Percentiles rank a stretch among this genome's conserved stretches.
phyloP scores from a whole-genome alignment of 2,888 invertebrate genomes.

The Falcaria lacertinaria region DNA sequence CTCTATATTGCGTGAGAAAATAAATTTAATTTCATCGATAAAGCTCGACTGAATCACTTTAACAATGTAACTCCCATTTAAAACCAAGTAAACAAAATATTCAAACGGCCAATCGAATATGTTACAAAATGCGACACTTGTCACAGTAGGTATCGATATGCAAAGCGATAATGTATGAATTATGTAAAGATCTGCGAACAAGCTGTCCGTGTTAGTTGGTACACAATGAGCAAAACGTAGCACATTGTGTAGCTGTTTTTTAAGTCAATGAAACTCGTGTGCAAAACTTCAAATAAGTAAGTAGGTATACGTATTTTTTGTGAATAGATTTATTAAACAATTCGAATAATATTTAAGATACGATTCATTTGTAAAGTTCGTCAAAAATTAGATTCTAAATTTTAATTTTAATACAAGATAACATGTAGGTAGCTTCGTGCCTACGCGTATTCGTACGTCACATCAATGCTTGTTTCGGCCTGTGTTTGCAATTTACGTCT shows the following conservation, averaged over 20 bases:
- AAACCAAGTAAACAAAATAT: slow-evolving; percentile 16
- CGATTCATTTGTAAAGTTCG: slow-evolving; percentile 10
- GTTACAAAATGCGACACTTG: slow-evolving; percentile 60
- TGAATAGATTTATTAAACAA: neutral
- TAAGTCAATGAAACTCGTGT: slow-evolving; percentile 18
- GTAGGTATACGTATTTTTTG: too few relatives aligned
- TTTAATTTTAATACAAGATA: slow-evolving; percentile 70
- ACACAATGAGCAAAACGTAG: slow-evolving; percentile 39
- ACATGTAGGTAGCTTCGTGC: slow-evolving; percentile 25
- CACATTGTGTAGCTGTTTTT: slow-evolving; percentile 27
- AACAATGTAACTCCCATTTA: neutral
- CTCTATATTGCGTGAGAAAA: too few relatives aligned
- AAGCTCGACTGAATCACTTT: neutral
- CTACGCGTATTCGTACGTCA: slow-evolving; percentile 65
- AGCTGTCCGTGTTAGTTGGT: slow-evolving; percentile 39
- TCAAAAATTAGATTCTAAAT: slow-evolving; percentile 54
- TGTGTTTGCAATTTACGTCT: slow-evolving; percentile 73
- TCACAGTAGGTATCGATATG: slow-evolving; percentile 70
- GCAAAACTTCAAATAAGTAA: too few relatives aligned
- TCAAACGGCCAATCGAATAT: slow-evolving; percentile 10
- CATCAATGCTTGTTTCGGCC: slow-evolving; percentile 69
- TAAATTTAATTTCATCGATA: too few relatives aligned
- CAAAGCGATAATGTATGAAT: slow-evolving; percentile 70
- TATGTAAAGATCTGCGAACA: slow-evolving; percentile 56
- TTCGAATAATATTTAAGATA: neutral